phyloP scores from a whole-genome alignment of 2,888 invertebrate genomes.

The Ophraella communa region DNA sequence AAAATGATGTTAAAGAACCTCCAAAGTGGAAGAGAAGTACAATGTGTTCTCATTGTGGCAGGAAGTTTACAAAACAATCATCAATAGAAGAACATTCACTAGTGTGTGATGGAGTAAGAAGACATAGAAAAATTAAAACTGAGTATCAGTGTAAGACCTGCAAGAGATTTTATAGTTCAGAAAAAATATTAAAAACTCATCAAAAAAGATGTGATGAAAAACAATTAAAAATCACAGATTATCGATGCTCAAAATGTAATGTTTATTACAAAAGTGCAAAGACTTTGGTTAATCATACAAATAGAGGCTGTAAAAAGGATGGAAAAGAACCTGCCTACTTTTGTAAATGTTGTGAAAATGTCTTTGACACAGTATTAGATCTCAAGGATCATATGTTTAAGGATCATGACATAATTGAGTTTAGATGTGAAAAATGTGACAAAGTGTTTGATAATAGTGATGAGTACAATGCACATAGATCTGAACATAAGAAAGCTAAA shows the following conservation, averaged over 20 bases:
- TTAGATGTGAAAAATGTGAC: conserved; percentile 29
- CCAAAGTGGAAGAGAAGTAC: conserved; percentile 30
- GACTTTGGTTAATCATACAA: conserved; percentile 28
- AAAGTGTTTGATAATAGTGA: conserved; percentile 27
- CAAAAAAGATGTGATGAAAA: conserved; percentile 34
- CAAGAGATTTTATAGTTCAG: conserved; percentile 38
- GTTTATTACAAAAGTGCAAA: conserved; percentile 31
- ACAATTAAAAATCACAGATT: conserved; percentile 28
- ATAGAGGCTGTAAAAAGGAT: conserved; percentile 32
- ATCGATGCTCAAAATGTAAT: conserved; percentile 32
- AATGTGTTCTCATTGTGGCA: conserved; percentile 33
- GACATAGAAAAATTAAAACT: conserved; percentile 32
- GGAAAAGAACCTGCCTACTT: conserved; percentile 23
- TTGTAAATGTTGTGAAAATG: conserved; percentile 34
- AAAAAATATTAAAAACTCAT: conserved; percentile 41
- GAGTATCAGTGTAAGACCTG: conserved; percentile 37
- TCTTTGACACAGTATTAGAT: conserved; percentile 26
- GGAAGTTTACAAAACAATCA: conserved; percentile 31
- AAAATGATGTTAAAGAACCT: conserved; percentile 22
- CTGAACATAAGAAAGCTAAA: conserved; percentile 28
- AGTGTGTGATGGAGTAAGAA: conserved; percentile 34
- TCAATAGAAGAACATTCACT: conserved; percentile 30
- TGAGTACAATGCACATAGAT: conserved; percentile 26
- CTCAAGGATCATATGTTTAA: conserved; percentile 30
- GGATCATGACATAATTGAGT: conserved; percentile 27